Evolutionary conservation across 2,797 vertebrate species (phyloP).

Genomic region (Perodicticus potto): DNA sequence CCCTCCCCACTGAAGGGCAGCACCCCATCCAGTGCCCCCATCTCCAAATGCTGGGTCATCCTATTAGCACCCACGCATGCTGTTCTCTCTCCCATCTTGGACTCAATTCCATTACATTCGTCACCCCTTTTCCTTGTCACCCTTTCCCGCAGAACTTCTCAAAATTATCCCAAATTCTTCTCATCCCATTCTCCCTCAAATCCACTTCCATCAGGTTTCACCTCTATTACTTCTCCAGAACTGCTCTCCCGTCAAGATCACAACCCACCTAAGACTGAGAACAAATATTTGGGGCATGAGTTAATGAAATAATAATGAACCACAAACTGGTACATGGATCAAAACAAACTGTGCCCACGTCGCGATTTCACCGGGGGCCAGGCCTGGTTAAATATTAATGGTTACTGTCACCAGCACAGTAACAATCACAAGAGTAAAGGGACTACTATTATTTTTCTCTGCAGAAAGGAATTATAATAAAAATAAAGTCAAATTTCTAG

Average conservation of each 20-base stretch:
- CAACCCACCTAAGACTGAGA: not conserved
- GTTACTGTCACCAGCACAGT: not conserved
- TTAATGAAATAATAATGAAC: slow-evolving; percentile 37
- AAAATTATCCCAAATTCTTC: not conserved
- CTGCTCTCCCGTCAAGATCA: not conserved
- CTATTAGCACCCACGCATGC: not conserved
- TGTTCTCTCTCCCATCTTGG: not conserved
- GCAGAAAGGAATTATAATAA: not conserved
- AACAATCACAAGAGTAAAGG: not conserved
- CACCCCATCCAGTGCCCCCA: rapidly evolving
- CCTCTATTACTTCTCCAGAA: not conserved
- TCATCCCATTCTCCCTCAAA: not conserved
- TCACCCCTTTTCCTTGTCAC: not conserved
- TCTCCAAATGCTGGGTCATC: not conserved
- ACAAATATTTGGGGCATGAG: not conserved
- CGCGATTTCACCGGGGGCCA: not conserved
- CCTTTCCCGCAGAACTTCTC: not conserved
- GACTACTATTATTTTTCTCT: not conserved
- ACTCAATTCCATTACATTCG: not conserved
- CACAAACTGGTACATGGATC: not conserved
- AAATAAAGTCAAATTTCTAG: slow-evolving; percentile 38
- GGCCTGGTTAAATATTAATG: not conserved
- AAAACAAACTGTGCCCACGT: not conserved
- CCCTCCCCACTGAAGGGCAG: not conserved
- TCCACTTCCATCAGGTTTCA: not conserved